Evolutionary conservation across 2,113 vertebrate species (phyloP), one percentile per base, ranked within the genome.

Genomic region (Urocolius indicus): DNA sequence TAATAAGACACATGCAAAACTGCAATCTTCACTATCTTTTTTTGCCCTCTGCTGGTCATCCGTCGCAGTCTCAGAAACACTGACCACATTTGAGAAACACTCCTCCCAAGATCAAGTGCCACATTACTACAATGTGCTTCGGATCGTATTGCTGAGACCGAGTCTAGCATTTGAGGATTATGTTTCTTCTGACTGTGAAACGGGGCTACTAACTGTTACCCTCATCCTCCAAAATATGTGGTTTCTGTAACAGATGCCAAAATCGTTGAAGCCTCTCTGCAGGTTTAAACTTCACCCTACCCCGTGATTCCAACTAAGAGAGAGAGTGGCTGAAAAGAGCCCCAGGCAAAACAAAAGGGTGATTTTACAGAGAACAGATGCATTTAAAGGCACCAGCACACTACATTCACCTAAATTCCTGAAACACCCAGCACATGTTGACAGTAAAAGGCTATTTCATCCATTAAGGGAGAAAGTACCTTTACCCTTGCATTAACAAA

Each of bases 31-130:
- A 16, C 52, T 65, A 57, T 13, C 49, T 89, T 88, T 62, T 76
- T 97, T 95, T 95, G 96, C 96, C 97, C 96, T 89, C 96, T 97
- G 90, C 95, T 96, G 97, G 96, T 89, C 91, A 79, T 45, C 57
- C 69, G 62, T 3, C 5, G 1, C 23, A 80, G 51, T 6, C 27
- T n/a, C 59, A 77, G 38, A 77, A 82, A 19, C 62, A 38, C 63
- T 80, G 85, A 65, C 18, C 59, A 38, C 20, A 38, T 14, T 46
- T 45, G 54, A 87, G 57, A n/a, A 82, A 92, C 26, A 22, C 36
- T 45, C 5, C 32, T 80, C 27, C 32, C 55, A 11, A 52, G 10
- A 52, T 55, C 4, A 75, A 78, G 34, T 16, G 23, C 41, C 55
- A 11, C 29, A 18, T 36, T 4, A 69, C 23, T 66, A 46, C 59